These are phyloP conservation scores for Orchesella flavescens DNA, from an alignment of 2,888 invertebrate species.

Conservation along the genomic window DNA sequence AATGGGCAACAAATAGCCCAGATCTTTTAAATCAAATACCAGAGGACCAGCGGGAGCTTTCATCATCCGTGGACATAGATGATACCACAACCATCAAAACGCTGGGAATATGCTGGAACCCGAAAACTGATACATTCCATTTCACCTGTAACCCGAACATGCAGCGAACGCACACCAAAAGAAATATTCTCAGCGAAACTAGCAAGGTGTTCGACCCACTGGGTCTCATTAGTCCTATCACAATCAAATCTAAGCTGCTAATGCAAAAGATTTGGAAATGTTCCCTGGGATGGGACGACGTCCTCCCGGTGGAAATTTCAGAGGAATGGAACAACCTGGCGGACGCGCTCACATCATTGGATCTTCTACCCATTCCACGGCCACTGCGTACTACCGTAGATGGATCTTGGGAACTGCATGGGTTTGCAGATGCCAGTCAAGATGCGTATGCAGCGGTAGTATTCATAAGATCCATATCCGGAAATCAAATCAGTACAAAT, in stretches of 20 bases:
- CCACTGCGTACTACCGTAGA: not conserved
- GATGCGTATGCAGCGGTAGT: constrained; percentile 67
- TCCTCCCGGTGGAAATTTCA: constrained; percentile 48
- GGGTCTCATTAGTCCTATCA: constrained; percentile 42
- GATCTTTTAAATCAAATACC: not conserved
- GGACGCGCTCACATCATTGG: not conserved
- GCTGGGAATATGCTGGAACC: constrained; percentile 37
- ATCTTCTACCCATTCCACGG: constrained; percentile 19
- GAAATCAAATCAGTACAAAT: constrained; percentile 59
- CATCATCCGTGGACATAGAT: constrained; percentile 1
- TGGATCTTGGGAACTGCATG: constrained; percentile 45
- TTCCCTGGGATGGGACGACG: constrained; percentile 70
- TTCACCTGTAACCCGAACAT: constrained; percentile 9
- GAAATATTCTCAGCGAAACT: constrained; percentile 35
- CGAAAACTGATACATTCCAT: constrained; percentile 29
- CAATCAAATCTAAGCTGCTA: constrained; percentile 64
- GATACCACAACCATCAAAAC: constrained; percentile 32
- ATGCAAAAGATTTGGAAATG: constrained; percentile 71
- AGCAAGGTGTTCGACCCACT: constrained; percentile 49
- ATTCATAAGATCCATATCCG: constrained; percentile 68
- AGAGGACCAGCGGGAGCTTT: constrained; percentile 44
- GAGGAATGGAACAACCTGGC: constrained; percentile 4
- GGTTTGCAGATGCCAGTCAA: too few relatives aligned
- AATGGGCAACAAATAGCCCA: constrained; percentile 66
- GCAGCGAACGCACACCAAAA: too few relatives aligned